Base-by-base conservation (phyloP, 2,888 invertebrate genomes). In the Encarsia formosa region DNA sequence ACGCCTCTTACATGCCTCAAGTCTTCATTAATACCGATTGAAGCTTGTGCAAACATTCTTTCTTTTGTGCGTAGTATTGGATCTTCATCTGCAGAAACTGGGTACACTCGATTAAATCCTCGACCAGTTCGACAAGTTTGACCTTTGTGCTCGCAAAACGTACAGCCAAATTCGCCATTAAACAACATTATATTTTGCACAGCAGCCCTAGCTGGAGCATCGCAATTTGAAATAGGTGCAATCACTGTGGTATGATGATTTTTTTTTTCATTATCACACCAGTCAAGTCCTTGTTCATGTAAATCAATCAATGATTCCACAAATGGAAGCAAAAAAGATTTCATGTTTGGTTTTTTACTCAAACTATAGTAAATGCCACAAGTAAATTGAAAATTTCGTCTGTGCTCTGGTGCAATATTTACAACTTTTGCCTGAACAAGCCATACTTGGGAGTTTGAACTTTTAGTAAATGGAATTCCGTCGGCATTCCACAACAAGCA, bases 401-500 rank as follows among this genome's bases (percentile, higher is more conserved):
- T 37, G 6, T 37, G 20, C 19, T 51, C 5, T 5, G 54, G 32
- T 5, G 50, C 29, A 8, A 47, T 40, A 51, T 54, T 51, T 0
- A 47, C 9, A 43, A 54, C 34, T 38, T 51, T 26, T 18, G 40
- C 38, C 32, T 51, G 54, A 9, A 50, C 15, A 5, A 39, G 50
- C 54, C 54, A 54, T 18, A 51, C 22, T 47, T 51, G 43, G 26
- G 32, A 42, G 22, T 45, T 54, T 13, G 47, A 51, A 29, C 44
- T 49, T 4, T 54, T 49, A 3, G 49, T 15, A 15, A 49, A 16
- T 6, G 49, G 37, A 6, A 34, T 18, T 9, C 48, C 51, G 34
- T 54, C 55, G 2, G 48, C 48, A 42, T 51, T 52, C 48, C 49
- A 52, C 8, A 51, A n/a, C 29, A 48, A 44, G 41, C 13, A 23